A percentile compares a stretch with the other conserved stretches of the same genome.
These are phyloP conservation scores for Megaustenia siamemsis DNA, from an alignment of 2,888 invertebrate species.

Conservation along the genomic window DNA sequence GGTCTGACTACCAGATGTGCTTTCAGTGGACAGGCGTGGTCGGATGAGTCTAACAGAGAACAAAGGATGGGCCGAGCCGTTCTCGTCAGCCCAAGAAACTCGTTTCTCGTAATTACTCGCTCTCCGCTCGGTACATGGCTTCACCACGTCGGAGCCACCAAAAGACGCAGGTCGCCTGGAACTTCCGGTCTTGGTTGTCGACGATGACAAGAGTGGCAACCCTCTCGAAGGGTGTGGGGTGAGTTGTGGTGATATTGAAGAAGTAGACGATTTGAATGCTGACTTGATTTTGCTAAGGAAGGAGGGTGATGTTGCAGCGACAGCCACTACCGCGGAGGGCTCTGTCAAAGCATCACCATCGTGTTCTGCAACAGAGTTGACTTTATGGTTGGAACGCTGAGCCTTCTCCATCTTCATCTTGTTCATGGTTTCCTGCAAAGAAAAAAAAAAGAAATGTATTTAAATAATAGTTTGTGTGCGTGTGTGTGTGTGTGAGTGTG, in stretches of 20 bases:
- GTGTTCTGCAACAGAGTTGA: background rate
- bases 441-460: background rate
- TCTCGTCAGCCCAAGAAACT: slow-evolving; percentile 51
- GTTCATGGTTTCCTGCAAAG: background rate
- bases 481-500: too few species aligned
- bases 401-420: background rate
- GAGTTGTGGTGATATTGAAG: background rate
- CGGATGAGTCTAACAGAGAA: slow-evolving; percentile 43
- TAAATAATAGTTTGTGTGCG: too few species aligned
- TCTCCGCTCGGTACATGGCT: slow-evolving; percentile 11
- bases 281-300: slow-evolving; percentile 12
- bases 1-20: background rate
- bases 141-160: slow-evolving; percentile 44
- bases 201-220: background rate
- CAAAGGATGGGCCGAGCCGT: slow-evolving; percentile 37
- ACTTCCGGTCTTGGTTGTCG: background rate
- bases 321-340: too few species aligned
- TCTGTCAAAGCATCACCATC: too few species aligned
- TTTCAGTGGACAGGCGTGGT: slow-evolving; percentile 36
- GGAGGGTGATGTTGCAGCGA: background rate
- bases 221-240: background rate
- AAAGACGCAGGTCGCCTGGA: slow-evolving; percentile 50
- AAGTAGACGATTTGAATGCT: background rate
- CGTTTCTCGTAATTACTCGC: slow-evolving; percentile 46
- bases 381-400: background rate